Conservation (phyloP, 2,113 vertebrate species). For the Apistogramma diplotaenia region DNA sequence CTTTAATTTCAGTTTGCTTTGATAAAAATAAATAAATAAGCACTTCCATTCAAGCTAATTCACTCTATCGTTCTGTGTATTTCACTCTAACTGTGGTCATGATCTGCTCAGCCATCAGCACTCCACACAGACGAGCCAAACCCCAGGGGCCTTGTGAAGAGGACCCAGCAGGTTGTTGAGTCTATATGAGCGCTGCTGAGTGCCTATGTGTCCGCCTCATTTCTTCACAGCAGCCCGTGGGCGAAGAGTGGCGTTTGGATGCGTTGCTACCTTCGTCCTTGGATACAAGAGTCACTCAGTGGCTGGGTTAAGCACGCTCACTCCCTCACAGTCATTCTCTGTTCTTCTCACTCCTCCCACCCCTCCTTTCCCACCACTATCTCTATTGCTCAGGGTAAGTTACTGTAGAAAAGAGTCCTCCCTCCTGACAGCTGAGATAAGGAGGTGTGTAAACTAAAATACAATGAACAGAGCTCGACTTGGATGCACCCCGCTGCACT, state of each 20-base stretch:
- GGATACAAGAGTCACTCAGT: constrained; percentile 80
- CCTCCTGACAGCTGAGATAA: constrained; percentile 63
- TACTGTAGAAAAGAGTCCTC: constrained; percentile 57
- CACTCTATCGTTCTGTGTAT: not conserved
- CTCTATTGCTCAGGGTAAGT: constrained; percentile 54
- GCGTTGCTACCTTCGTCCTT: constrained; percentile 79
- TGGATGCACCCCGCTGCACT: constrained; percentile 20
- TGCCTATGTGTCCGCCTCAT: constrained; percentile 33
- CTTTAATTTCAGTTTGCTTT: constrained; percentile 10
- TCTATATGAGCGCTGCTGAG: constrained; percentile 36
- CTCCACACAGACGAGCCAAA: constrained; percentile 32
- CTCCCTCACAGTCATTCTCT: constrained; percentile 69
- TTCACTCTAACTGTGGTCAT: constrained; percentile 19
- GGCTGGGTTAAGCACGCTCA: constrained; percentile 52
- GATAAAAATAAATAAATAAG: not conserved
- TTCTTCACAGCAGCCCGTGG: constrained; percentile 60
- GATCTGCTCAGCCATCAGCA: constrained; percentile 42
- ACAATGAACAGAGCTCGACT: constrained; percentile 39
- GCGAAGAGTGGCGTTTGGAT: constrained; percentile 57
- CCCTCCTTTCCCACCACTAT: constrained; percentile 47
- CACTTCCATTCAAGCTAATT: constrained; percentile 38
- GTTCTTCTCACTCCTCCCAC: constrained; percentile 71
- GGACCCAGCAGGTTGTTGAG: constrained; percentile 29
- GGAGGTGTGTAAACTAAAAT: constrained; percentile 44
- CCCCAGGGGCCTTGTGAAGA: constrained; percentile 27